These are phyloP conservation scores for Drosophila sulfurigaster DNA, from an alignment of 1,140 invertebrate genomes.

Conservation along the genomic window DNA sequence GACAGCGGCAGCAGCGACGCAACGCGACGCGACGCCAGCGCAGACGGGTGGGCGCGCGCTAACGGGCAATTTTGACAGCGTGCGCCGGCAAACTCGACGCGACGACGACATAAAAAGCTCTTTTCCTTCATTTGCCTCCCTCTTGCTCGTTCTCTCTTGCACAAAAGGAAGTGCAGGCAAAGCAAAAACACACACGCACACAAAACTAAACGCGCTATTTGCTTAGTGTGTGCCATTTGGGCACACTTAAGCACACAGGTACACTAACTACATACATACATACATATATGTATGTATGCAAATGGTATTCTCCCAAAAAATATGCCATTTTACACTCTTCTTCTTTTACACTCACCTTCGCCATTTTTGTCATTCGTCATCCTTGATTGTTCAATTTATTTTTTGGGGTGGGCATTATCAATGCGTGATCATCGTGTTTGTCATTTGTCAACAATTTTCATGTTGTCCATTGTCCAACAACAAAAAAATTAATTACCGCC, in stretches of 20 bases:
- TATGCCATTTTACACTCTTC: conserved; percentile 5
- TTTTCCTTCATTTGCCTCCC: conserved; percentile 7
- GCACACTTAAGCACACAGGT: conserved; percentile 41
- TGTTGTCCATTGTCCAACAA: conserved; percentile 35
- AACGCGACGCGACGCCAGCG: conserved; percentile 46
- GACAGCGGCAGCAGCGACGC: conserved; percentile 22
- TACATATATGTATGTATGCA: no score
- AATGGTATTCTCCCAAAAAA: neutral
- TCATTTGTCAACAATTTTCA: conserved; percentile 66
- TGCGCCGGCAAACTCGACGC: conserved; percentile 20
- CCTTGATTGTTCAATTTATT: conserved; percentile 3
- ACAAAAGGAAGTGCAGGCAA: conserved; percentile 38
- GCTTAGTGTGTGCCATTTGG: conserved; percentile 41
- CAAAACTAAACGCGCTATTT: neutral
- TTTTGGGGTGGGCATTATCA: conserved; percentile 56
- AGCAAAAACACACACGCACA: conserved; percentile 8
- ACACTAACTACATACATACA: neutral
- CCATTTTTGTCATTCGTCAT: conserved; percentile 34
- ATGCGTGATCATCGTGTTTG: conserved; percentile 66
- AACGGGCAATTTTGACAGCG: conserved; percentile 33
- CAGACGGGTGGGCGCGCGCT: conserved; percentile 23
- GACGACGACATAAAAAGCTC: conserved; percentile 40
- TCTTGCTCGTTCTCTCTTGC: neutral
- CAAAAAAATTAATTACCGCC: conserved; percentile 67
- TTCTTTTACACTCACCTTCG: conserved; percentile 3